Percentiles rank a stretch among this genome's conserved stretches.
Conservation (phyloP, 92 coral and sea anemone genomes). For the Meandrina meandrites region DNA sequence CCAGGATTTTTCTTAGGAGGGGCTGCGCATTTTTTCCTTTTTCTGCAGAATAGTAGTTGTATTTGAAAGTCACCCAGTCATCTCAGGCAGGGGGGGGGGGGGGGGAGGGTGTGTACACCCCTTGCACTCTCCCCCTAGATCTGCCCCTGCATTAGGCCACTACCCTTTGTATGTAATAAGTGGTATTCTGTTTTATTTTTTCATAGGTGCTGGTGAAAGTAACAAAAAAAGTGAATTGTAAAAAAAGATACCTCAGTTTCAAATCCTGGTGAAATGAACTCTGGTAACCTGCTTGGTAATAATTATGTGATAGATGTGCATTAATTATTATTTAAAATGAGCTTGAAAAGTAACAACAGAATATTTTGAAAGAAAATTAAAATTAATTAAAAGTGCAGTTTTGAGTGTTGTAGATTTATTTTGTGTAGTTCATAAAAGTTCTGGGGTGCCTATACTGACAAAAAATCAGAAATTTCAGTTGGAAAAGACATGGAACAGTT, state of each 20-base stretch:
- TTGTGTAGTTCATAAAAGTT: not conserved
- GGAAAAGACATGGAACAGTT: too few species aligned
- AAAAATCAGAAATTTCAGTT: too few species aligned
- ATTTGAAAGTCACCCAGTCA: too few species aligned
- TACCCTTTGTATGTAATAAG: too few species aligned
- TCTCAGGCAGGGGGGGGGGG: too few species aligned
- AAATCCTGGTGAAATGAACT: not conserved
- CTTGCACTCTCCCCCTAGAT: too few species aligned
- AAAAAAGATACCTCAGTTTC: not conserved
- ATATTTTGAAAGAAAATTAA: constrained; percentile 15
- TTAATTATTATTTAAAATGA: not conserved
- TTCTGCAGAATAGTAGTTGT: too few species aligned
- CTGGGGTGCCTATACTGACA: too few species aligned
- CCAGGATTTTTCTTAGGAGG: too few species aligned
- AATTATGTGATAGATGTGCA: not conserved
- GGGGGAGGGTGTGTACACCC: too few species aligned
- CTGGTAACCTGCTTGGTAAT: not conserved
- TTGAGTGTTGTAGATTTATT: not conserved
- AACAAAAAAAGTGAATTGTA: constrained; percentile 60
- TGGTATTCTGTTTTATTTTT: not conserved
- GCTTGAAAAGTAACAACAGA: not conserved
- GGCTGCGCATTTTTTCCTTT: too few species aligned
- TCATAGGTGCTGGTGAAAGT: constrained; percentile 29
- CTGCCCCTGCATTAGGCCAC: too few species aligned
- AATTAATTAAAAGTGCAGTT: not conserved